phyloP scores from a whole-genome alignment of 2,113 vertebrate species.

The Rhinogobius similis region DNA sequence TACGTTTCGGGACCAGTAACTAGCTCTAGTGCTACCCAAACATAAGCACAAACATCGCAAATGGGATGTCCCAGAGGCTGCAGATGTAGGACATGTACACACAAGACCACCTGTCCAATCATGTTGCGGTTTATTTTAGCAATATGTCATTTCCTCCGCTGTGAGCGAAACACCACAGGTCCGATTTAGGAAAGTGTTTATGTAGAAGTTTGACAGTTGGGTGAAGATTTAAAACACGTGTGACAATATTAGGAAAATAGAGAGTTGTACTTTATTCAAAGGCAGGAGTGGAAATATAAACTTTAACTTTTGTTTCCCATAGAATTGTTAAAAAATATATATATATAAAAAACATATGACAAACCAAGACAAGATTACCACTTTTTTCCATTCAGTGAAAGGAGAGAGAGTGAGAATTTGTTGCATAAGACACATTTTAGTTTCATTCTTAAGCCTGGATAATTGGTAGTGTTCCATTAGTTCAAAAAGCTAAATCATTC shows the following conservation, averaged over 20 bases:
- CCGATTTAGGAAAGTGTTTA: slow-evolving; percentile 44
- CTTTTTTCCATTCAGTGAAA: not conserved
- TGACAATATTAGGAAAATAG: slow-evolving; percentile 8
- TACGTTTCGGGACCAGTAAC: slow-evolving; percentile 18
- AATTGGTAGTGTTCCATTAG: not conserved
- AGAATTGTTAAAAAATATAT: not conserved
- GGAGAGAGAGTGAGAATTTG: not conserved
- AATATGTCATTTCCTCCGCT: slow-evolving; percentile 46
- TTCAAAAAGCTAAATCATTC: too few relatives aligned
- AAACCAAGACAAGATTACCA: not conserved
- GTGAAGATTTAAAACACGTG: slow-evolving; percentile 23
- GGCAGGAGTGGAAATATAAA: not conserved
- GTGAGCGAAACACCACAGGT: slow-evolving; percentile 49
- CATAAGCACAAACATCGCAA: slow-evolving; percentile 31
- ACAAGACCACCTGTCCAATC: slow-evolving; percentile 60
- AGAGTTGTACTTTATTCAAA: not conserved
- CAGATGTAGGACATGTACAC: slow-evolving; percentile 58
- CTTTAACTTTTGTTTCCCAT: too few relatives aligned
- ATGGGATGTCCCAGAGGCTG: slow-evolving; percentile 29
- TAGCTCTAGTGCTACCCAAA: slow-evolving; percentile 29
- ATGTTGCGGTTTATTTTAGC: slow-evolving; percentile 47
- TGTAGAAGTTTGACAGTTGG: slow-evolving; percentile 26
- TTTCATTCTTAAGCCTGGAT: not conserved
- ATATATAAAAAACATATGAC: not conserved
- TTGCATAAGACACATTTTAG: not conserved